Percentiles rank a stretch among this genome's conserved stretches.
phyloP scores from a whole-genome alignment of 64 coral and sea anemone genomes.

The Astreopora myriophthalma region DNA sequence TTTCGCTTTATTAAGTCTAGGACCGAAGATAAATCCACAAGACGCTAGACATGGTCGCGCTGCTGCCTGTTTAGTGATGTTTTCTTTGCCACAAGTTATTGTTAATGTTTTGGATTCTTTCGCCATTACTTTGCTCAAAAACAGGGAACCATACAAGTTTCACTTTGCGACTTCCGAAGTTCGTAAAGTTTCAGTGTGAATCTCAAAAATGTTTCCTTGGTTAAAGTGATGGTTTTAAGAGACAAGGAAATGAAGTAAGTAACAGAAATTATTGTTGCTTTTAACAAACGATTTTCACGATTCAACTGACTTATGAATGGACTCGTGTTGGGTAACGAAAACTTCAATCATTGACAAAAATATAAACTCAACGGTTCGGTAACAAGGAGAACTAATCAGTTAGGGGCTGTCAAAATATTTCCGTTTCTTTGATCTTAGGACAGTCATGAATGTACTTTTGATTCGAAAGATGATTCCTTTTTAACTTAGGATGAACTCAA shows the following conservation, averaged over 20 bases:
- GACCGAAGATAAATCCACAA: no score
- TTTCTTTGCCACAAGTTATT: constrained; percentile 25
- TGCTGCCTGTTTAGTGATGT: not conserved
- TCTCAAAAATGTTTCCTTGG: not conserved
- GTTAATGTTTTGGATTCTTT: constrained; percentile 31
- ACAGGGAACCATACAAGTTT: not conserved
- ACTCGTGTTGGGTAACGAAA: not conserved
- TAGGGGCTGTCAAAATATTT: constrained; percentile 42
- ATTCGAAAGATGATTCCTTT: no score
- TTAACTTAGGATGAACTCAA: no score
- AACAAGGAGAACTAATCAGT: not conserved
- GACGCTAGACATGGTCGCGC: no score
- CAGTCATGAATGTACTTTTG: no score
- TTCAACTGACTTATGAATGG: not conserved
- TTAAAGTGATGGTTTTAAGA: not conserved
- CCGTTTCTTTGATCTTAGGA: not conserved
- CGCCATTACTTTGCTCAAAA: not conserved
- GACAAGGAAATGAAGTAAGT: constrained; percentile 30
- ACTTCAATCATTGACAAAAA: not conserved
- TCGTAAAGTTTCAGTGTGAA: not conserved
- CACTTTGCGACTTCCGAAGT: not conserved
- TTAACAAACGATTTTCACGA: not conserved
- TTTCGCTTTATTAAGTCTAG: no score
- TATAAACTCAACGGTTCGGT: not conserved
- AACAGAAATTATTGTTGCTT: not conserved